A percentile compares a stretch with the other conserved stretches of the same genome.
Conservation (phyloP, 2,888 invertebrate species). For the Dynastes grantii region DNA sequence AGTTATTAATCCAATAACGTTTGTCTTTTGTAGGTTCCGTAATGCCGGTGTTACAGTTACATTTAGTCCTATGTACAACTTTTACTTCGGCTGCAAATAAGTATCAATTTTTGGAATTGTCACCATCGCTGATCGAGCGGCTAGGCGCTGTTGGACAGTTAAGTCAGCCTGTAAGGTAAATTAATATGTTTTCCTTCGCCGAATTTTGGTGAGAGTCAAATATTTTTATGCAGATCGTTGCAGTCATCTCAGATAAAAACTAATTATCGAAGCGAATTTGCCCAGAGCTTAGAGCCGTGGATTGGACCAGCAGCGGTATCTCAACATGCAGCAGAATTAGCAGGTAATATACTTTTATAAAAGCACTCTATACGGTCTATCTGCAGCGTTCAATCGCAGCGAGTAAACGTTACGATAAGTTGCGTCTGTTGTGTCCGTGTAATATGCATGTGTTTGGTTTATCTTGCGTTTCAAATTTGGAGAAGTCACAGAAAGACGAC, state of each 20-base stretch:
- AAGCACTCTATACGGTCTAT: too few species aligned
- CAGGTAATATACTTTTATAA: constrained; percentile 59
- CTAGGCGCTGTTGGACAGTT: constrained; percentile 78
- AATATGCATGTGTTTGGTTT: too few species aligned
- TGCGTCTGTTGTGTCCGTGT: too few species aligned
- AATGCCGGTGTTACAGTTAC: constrained; percentile 80
- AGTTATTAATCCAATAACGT: not conserved
- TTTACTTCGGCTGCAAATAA: constrained; percentile 82
- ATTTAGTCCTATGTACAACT: constrained; percentile 80
- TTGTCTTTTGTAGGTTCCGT: constrained; percentile 72
- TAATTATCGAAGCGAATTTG: constrained; percentile 78
- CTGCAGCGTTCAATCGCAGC: too few species aligned
- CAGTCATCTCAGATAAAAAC: constrained; percentile 73
- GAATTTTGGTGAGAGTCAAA: not conserved
- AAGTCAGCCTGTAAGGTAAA: constrained; percentile 75
- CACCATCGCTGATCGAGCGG: constrained; percentile 79
- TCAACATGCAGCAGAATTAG: constrained; percentile 68
- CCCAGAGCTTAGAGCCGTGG: constrained; percentile 77
- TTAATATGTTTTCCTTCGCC: not conserved
- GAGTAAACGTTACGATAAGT: too few species aligned
- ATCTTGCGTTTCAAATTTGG: too few species aligned
- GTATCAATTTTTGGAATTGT: constrained; percentile 82
- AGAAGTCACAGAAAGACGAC: too few species aligned
- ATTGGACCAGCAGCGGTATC: constrained; percentile 71
- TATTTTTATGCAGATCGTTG: constrained; percentile 67